Base-by-base conservation (phyloP, 2,888 invertebrate species). In the Phaedon cochleariae region DNA sequence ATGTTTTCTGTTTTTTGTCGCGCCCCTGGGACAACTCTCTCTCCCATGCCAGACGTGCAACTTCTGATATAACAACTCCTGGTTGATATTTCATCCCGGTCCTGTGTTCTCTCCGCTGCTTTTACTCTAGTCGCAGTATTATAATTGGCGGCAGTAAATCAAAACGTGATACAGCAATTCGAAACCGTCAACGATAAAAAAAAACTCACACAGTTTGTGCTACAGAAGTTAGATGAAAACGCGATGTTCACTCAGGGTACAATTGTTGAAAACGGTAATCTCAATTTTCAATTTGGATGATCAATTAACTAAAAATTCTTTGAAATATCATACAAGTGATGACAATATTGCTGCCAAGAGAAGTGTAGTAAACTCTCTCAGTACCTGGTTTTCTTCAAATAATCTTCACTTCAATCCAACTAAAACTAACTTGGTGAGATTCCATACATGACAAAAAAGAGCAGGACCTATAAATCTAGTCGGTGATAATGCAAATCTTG, bases 161-260 rank as follows among this genome's bases (percentile, higher is more conserved):
- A 41, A 41, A 41, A 41, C 41, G 41, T 41, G 41, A 41, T 41
- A 41, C 41, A 41, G 41, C 41, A 41, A 41, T 41, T 41, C 41
- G 41, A 41, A 15, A 41, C 41, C 41, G 41, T 41, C 41, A 15
- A 41, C 41, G 26, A 41, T n/a, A 41, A 12, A 41, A 41, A 41
- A 41, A 41, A 41, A 4, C 41, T 41, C 15, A 15, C 41, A 15
- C 41, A 15, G 15, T 41, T 7, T 41, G 41, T 41, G 15, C 6
- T 41, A 41, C 15, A 41, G 12, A 12, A 41, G 41, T 15, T 41
- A 12, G 41, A 41, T 41, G 41, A 15, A 41, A 12, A 41, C 7
- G 41, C 41, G 15, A 41, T 41, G 3, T n/a, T 15, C 3, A 7
- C 12, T 4, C n/a, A 15, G 41, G 15, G 41, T 7, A 26, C 3